Base-by-base conservation (phyloP, 2,797 vertebrate genomes). In the Dallia pectoralis region DNA sequence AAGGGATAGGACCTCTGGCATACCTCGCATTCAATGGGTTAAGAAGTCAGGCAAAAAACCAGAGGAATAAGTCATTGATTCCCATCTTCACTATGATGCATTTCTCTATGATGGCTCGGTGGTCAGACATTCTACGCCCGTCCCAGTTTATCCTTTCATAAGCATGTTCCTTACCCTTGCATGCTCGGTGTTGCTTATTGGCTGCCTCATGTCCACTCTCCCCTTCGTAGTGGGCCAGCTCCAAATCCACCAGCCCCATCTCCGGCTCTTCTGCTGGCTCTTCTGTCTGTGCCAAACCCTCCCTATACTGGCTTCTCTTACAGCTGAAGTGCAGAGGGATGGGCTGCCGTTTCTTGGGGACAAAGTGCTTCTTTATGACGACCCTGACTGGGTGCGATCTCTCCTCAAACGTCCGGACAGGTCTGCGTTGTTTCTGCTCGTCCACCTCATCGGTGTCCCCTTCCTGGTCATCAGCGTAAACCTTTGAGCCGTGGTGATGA, bases 361-460 rank as follows among this genome's bases (percentile, higher is more conserved):
- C 74, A 1, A 75, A n/a, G 16, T 87, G 86, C 77, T 86, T 89
- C 71, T 83, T 90, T 12, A 83, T 78, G 0, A 81, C 76, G 40
- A 85, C 83, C 61, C 87, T 74, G 25, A 82, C 49, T 0, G 84
- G 82, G 68, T 78, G 81, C 67, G 53, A 11, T 1, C 53, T 27
- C 53, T 89, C 78, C 0, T 81, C 77, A 14, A 74, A 69, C n/a
- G 53, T 15, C 79, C 86, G 59, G 15, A 81, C 77, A 2, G 80
- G 82, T 36, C 65, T 8, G 33, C 79, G 5, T 0, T 90, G 53
- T 27, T 59, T 22, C 53, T 59, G 53, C 19, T 25, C 53, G 6
- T 11, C 53, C 22, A 59, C 91, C 1, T 92, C 91, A 16, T 93
- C 91, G 0, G 91, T 87, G 76, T 92, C 91, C 14, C 77, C 88